Base-by-base conservation (phyloP, 2,888 invertebrate genomes). In the Serripes groenlandicus region DNA sequence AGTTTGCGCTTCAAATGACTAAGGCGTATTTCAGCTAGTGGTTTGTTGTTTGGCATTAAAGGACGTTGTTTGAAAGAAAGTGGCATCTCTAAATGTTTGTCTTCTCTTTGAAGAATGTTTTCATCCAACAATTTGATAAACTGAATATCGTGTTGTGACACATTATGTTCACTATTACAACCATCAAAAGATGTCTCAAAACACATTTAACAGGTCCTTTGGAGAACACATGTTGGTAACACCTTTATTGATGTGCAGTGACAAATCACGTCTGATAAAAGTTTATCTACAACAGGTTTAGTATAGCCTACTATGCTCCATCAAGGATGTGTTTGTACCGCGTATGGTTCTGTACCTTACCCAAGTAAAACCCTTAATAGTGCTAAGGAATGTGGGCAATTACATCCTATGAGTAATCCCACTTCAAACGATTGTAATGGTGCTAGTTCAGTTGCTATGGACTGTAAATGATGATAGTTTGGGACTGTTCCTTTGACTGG, bases 21-120 rank as follows among this genome's bases (percentile, higher is more conserved):
- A 18, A 75, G 23, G 23, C 75, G 7, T 15, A 52, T 52, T 3
- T 66, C 11, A 11, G 75, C 75, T 35, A 11, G 4, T 7, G 66
- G 7, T 32, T 32, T 64, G 35, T 75, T 75, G 32, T 74, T 64
- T 1, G 75, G 75, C 4, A 66, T 32, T 21, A 18, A 11, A 23
- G 66, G 75, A 7, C 30, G 37, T 32, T 4, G 3, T 34, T 28
- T 75, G 23, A 75, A 75, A 15, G 73, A 62, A 18, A 73, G 30
- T 34, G 73, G 73, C 73, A 73, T 73, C 37, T 62, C 73, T 28
- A 52, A 75, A n/a, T 75, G 75, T 21, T 34, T 66, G 35, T 75
- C 28, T 49, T 30, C 32, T 5, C 64, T 52, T 9, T 35, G 23
- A n/a, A 75, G 49, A 34, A 64, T 52, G 3, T 75, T 30, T 1